A percentile compares a stretch with the other conserved stretches of the same genome.
Evolutionary conservation across 2,888 invertebrate genomes (phyloP).

Genomic region (Conchocele bisecta): DNA sequence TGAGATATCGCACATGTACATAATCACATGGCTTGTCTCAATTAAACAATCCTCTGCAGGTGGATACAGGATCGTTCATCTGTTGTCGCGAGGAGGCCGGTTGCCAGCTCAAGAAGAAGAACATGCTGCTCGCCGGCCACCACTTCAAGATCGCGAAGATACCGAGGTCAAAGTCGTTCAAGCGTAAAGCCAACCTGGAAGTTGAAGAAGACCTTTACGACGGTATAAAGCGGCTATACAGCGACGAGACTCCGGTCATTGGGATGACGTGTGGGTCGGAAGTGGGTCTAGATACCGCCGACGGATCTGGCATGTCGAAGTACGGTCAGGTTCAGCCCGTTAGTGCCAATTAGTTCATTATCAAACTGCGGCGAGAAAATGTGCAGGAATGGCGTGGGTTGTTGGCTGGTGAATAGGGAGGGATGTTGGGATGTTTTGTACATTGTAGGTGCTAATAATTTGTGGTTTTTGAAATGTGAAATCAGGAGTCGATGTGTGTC

Average conservation of each 20-base stretch:
- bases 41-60: conserved; percentile 62
- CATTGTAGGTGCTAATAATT: too few species aligned
- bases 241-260: conserved; percentile 61
- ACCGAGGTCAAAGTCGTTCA: conserved; percentile 68
- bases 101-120: conserved; percentile 61
- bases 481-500: too few species aligned
- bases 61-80: conserved; percentile 74
- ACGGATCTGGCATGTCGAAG: conserved; percentile 9
- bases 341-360: conserved; percentile 42
- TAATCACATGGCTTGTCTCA: too few species aligned
- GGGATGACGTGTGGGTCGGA: conserved; percentile 72
- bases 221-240: conserved; percentile 80
- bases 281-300: conserved; percentile 63
- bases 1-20: too few species aligned
- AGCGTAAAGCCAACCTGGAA: conserved; percentile 75
- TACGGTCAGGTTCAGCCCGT: conserved; percentile 47
- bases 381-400: too few species aligned
- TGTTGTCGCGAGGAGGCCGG: conserved; percentile 75
- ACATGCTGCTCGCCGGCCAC: conserved; percentile 60
- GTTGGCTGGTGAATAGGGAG: too few species aligned
- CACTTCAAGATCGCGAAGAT: conserved; percentile 48
- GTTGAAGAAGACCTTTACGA: conserved; percentile 78
- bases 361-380: background rate
- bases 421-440: too few species aligned
- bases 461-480: too few species aligned